phyloP scores from a whole-genome alignment of 2,797 vertebrate genomes.

The Sebastes baramenuke region DNA sequence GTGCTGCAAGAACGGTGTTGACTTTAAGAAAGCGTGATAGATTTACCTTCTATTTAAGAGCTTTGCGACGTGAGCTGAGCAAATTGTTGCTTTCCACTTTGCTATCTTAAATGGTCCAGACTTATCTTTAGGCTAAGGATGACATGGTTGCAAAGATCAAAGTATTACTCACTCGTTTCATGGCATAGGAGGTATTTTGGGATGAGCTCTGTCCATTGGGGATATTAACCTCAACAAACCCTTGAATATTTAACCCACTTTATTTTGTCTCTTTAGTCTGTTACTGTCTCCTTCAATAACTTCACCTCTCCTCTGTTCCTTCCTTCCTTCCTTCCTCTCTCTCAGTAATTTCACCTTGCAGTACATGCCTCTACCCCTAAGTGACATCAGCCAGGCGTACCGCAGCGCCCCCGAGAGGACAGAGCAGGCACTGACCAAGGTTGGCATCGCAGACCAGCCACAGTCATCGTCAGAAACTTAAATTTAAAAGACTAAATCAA shows the following conservation, averaged over 20 bases:
- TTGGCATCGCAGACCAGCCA: conserved; percentile 48
- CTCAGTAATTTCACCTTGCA: conserved; percentile 92
- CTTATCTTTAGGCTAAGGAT: conserved; percentile 53
- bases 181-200: conserved; percentile 52
- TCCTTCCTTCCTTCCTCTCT: conserved; percentile 19
- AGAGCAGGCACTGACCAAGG: conserved; percentile 91
- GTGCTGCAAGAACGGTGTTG: background rate
- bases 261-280: conserved; percentile 23
- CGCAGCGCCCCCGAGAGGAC: conserved; percentile 90
- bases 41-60: conserved; percentile 13
- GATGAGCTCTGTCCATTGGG: conserved; percentile 49
- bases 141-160: conserved; percentile 67
- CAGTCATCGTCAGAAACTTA: background rate
- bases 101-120: conserved; percentile 63
- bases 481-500: background rate
- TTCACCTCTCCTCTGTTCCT: conserved; percentile 9
- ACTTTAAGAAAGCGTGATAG: background rate
- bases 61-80: conserved; percentile 28
- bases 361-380: conserved; percentile 92
- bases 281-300: conserved; percentile 36
- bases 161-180: conserved; percentile 51
- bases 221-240: conserved; percentile 60
- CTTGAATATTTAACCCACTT: conserved; percentile 51
- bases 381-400: conserved; percentile 91
- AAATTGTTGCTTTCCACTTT: conserved; percentile 56